Base-by-base conservation (phyloP, 2,888 invertebrate genomes). In the Crossocerus cetratus region DNA sequence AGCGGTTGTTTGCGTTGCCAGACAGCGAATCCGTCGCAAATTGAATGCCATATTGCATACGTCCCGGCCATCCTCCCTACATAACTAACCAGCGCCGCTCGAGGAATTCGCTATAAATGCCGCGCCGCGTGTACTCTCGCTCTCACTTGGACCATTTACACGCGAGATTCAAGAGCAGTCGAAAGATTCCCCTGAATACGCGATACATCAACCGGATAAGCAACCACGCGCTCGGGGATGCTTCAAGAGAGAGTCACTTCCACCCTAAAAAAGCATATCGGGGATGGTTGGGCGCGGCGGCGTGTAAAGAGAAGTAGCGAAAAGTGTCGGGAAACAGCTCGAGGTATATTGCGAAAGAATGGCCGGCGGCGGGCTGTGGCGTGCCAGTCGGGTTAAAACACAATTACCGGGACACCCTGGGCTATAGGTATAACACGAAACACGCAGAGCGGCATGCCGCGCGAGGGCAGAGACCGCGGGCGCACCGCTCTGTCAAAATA, bases 401-500 rank as follows among this genome's bases (percentile, higher is more conserved):
- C 84, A 88, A 88, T 89, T 88, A 89, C 81, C 80, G 80, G 69
- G 75, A 77, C 74, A 65, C 76, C 76, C 81, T 81, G 60, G 72
- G 73, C 74, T 74, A 68, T 76, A 54, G 63, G 32, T 32, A 32
- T 32, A 32, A 32, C 32, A 8, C 5, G 32, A 11, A 14, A 13
- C 49, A 3, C 45, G n/a, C 45, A 45, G 45, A 2, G 23, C 23
- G 23, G 4, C 16, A 3, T 3, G 16, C 72, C 63, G 73, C 82
- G 78, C 78, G 83, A 79, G 81, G 83, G 87, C 88, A 88, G 32
- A 32, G 86, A 89, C 89, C 90, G 83, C 89, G 85, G 84, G 82
- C 87, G 87, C 83, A 86, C 86, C 88, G 85, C 86, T 86, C 88
- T 89, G 89, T 90, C 89, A 89, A 89, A 90, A 89, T 89, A 89